Percentiles rank a stretch among this genome's conserved stretches.
Conservation (phyloP, 2,797 vertebrate genomes). For the Tinamus major region DNA sequence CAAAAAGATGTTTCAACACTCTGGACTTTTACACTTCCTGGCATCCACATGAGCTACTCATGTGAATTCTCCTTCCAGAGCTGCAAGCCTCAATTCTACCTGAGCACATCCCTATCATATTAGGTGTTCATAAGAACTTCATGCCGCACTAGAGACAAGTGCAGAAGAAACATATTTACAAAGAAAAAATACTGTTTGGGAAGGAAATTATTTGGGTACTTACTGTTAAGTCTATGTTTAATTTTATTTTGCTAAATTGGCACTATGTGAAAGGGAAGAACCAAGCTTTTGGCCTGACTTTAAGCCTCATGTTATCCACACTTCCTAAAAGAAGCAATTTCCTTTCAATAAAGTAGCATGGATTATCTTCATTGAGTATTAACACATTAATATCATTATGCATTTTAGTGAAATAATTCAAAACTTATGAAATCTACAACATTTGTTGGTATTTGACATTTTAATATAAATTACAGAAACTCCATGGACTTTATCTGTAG, state of each 20-base stretch:
- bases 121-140: not conserved
- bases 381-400: not conserved
- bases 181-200: not conserved
- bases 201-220: not conserved
- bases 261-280: not conserved
- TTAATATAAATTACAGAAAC: not conserved
- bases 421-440: not conserved
- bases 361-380: not conserved
- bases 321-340: not conserved
- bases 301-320: not conserved
- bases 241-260: not conserved
- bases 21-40: not conserved
- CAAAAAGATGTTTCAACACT: not conserved
- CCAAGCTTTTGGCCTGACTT: not conserved
- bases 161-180: not conserved
- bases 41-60: not conserved
- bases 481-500: too few relatives aligned
- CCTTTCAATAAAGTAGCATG: not conserved
- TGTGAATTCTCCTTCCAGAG: not conserved
- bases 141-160: not conserved
- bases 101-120: not conserved
- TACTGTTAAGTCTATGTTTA: not conserved
- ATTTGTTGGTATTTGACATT: not conserved
- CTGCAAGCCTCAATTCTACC: not conserved
- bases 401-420: not conserved